Evolutionary conservation across 2,888 invertebrate species (phyloP).

Genomic region (Bombyx huttoni): DNA sequence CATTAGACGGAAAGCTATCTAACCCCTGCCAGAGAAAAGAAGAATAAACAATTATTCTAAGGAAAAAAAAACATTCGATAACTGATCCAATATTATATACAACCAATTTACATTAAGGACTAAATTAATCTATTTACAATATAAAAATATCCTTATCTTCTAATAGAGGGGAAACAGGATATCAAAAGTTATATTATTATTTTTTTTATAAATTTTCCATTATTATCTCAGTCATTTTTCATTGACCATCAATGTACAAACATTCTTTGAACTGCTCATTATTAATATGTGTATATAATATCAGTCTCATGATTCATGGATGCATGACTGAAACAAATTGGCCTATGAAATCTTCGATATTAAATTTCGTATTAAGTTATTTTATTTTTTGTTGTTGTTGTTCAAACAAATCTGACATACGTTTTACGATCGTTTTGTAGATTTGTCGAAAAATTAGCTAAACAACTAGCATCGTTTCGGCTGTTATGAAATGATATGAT

Average conservation of each 20-base stretch:
- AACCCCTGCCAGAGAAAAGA: background rate
- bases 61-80: slow-evolving; percentile 22
- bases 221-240: background rate
- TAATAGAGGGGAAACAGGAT: background rate
- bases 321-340: background rate
- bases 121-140: slow-evolving; percentile 5
- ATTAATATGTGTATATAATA: background rate
- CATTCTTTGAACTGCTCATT: background rate
- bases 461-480: background rate
- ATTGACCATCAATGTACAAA: background rate
- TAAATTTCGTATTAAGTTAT: too few species aligned
- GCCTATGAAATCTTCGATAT: too few species aligned
- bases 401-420: too few species aligned
- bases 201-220: too few species aligned
- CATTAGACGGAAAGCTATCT: background rate
- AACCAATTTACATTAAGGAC: slow-evolving; percentile 57
- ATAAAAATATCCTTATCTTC: background rate
- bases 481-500: background rate
- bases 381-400: too few species aligned
- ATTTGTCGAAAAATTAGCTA: too few species aligned
- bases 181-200: background rate
- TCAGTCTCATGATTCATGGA: background rate
- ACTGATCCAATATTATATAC: slow-evolving; percentile 53
- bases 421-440: too few species aligned
- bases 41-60: slow-evolving; percentile 17